These are phyloP conservation scores for Chaetodon auriga DNA, from an alignment of 2,113 vertebrate species.

Conservation along the genomic window DNA sequence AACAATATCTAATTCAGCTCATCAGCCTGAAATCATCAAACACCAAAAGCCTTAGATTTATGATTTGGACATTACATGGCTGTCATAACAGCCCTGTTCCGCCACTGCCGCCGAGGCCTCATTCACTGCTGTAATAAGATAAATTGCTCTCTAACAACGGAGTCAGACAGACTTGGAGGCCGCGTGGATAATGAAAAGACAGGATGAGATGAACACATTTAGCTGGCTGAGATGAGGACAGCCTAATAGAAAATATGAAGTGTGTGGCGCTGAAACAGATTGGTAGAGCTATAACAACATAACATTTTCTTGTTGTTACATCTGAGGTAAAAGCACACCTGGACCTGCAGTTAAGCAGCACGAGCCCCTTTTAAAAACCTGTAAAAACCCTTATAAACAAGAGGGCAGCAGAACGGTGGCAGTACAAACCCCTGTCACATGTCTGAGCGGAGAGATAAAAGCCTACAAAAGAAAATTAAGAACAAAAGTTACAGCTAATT, in stretches of 20 bases:
- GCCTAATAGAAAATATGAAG: constrained; percentile 33
- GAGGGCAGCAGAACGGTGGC: not conserved
- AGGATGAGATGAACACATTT: constrained; percentile 42
- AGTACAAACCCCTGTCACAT: not conserved
- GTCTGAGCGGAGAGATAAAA: not conserved
- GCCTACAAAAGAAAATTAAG: not conserved
- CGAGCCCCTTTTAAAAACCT: not conserved
- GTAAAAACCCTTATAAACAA: not conserved
- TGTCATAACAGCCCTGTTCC: constrained; percentile 26
- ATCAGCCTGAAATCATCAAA: constrained; percentile 45
- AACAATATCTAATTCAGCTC: constrained; percentile 34
- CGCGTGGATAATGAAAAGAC: constrained; percentile 51
- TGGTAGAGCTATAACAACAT: constrained; percentile 11
- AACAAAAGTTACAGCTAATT: not conserved
- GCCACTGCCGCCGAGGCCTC: constrained; percentile 6
- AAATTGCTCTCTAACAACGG: constrained; percentile 45
- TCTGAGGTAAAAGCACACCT: constrained; percentile 19
- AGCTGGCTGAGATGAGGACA: constrained; percentile 38
- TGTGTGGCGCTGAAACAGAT: constrained; percentile 12
- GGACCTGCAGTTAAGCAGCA: not conserved
- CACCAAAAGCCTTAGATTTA: constrained; percentile 38
- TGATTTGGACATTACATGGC: constrained; percentile 49
- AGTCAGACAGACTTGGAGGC: constrained; percentile 20
- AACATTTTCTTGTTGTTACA: constrained; percentile 2
- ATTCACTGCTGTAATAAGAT: constrained; percentile 53